Evolutionary conservation across 2,888 invertebrate species (phyloP).

Genomic region (Mesopsocus fuscifrons): DNA sequence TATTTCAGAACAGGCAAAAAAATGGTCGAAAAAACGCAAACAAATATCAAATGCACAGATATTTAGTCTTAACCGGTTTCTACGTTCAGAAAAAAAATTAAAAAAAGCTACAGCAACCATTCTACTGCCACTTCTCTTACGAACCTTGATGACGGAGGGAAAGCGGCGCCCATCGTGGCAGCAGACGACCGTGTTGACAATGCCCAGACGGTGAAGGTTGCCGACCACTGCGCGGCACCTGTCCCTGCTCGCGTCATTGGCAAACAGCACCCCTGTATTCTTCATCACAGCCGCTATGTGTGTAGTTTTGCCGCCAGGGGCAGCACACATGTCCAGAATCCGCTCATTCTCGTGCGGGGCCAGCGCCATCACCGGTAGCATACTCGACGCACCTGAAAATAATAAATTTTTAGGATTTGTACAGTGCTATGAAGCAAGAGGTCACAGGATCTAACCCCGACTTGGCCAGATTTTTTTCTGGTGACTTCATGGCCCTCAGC

Average conservation of each 20-base stretch:
- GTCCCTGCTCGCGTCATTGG: conserved; percentile 86
- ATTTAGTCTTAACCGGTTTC: too few species aligned
- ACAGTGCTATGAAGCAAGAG: too few species aligned
- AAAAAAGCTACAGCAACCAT: too few species aligned
- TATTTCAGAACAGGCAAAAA: too few species aligned
- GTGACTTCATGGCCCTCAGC: too few species aligned
- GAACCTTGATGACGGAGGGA: conserved; percentile 32
- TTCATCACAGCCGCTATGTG: conserved; percentile 97
- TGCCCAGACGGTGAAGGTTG: conserved; percentile 90
- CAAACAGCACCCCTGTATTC: conserved; percentile 89
- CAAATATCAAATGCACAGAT: too few species aligned
- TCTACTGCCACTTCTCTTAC: too few species aligned
- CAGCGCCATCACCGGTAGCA: conserved; percentile 93
- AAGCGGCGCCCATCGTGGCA: conserved; percentile 79
- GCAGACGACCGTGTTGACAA: conserved; percentile 81
- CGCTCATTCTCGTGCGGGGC: conserved; percentile 91
- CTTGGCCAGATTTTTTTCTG: too few species aligned
- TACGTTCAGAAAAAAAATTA: too few species aligned
- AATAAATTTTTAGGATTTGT: conserved; percentile 2
- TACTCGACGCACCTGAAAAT: conserved; percentile 70
- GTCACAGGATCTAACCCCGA: neutral
- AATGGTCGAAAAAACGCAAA: too few species aligned
- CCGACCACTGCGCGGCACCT: conserved; percentile 83
- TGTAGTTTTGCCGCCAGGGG: conserved; percentile 97
- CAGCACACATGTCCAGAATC: conserved; percentile 92